These are phyloP conservation scores for Marisa cornuarietis DNA, from an alignment of 1,140 invertebrate species.

Conservation along the genomic window DNA sequence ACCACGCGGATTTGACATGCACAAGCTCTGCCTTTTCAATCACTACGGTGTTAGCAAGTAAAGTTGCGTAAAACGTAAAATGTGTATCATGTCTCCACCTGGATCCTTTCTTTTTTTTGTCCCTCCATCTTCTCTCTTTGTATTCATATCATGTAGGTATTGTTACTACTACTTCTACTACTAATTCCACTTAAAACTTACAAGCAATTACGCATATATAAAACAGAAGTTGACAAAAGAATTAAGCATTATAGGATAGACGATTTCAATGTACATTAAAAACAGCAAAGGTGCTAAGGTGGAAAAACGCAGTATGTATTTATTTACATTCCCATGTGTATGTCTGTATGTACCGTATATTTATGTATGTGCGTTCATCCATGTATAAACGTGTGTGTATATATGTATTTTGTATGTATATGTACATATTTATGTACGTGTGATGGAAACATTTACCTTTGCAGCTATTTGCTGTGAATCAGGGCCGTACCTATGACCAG, in stretches of 20 bases:
- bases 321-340: too few species aligned
- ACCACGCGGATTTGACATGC: conserved; percentile 68
- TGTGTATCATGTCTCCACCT: conserved; percentile 70
- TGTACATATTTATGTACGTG: background rate
- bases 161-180: too few species aligned
- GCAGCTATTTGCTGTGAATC: conserved; percentile 41
- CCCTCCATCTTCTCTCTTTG: conserved; percentile 18
- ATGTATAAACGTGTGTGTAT: background rate
- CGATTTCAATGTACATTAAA: too few species aligned
- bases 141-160: background rate
- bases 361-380: too few species aligned
- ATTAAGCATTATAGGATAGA: too few species aligned
- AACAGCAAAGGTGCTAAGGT: too few species aligned
- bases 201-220: too few species aligned
- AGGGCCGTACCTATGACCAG: conserved; percentile 64
- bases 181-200: too few species aligned
- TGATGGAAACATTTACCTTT: conserved; percentile 19
- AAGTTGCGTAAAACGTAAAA: conserved; percentile 50
- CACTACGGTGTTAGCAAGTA: too few species aligned
- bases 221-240: too few species aligned
- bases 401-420: background rate
- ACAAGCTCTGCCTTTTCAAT: conserved; percentile 71
- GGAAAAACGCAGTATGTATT: too few species aligned
- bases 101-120: conserved; percentile 67
- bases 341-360: too few species aligned